phyloP scores from a whole-genome alignment of 2,888 invertebrate species.

The Lochmaea capreae region DNA sequence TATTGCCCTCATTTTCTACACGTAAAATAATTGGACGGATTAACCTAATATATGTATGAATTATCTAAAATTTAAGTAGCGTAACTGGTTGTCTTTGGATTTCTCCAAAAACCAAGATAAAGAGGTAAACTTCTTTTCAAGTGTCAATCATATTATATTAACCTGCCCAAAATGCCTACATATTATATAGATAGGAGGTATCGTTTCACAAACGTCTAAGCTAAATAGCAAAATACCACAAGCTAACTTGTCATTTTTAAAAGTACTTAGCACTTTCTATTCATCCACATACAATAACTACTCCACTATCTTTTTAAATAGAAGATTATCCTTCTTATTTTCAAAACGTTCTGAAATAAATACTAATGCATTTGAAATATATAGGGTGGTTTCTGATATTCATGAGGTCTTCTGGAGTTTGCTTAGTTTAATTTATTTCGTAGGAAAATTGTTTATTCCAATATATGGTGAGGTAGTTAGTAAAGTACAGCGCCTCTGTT shows the following conservation, averaged over 20 bases:
- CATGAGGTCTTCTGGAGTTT: neutral
- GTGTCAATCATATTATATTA: neutral
- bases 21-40: too few species aligned
- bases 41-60: too few species aligned
- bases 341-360: constrained; percentile 7
- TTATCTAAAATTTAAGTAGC: too few species aligned
- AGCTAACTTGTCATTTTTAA: constrained; percentile 5
- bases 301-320: constrained; percentile 21
- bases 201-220: neutral
- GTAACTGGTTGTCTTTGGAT: too few species aligned
- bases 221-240: constrained; percentile 2
- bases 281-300: constrained; percentile 37
- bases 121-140: neutral
- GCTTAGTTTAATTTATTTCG: too few species aligned
- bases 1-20: too few species aligned
- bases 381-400: neutral
- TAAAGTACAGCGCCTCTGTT: too few species aligned
- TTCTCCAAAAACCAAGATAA: neutral
- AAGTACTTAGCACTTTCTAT: constrained; percentile 35
- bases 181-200: constrained; percentile 1
- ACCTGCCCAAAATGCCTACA: neutral
- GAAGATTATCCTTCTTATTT: constrained; percentile 10
- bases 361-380: neutral
- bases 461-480: too few species aligned
- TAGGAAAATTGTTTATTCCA: too few species aligned